A percentile compares a stretch with the other conserved stretches of the same genome.
These are phyloP conservation scores for Maniola jurtina DNA, from an alignment of 1,140 invertebrate genomes.

Conservation along the genomic window DNA sequence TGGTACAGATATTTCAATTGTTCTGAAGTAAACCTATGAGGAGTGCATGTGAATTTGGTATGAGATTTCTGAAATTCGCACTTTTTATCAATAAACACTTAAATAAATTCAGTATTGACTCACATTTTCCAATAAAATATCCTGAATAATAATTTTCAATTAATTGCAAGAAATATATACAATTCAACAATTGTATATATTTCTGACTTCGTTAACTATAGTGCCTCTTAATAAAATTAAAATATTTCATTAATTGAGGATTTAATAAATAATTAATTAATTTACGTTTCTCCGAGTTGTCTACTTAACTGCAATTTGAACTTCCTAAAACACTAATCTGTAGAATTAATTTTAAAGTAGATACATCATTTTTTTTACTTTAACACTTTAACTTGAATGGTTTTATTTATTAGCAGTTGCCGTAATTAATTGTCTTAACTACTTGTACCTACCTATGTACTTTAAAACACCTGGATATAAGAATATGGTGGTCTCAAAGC, in stretches of 20 bases:
- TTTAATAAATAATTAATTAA: no score
- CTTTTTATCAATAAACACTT: slow-evolving; percentile 5
- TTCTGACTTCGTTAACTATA: background rate
- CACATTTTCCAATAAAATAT: background rate
- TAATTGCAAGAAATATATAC: background rate
- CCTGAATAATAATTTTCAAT: background rate
- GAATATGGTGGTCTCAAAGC: no score
- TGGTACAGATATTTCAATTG: slow-evolving; percentile 49
- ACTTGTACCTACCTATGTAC: no score
- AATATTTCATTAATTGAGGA: background rate
- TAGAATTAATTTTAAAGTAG: no score
- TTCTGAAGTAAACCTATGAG: slow-evolving; percentile 28
- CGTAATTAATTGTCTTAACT: no score
- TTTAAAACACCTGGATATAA: background rate
- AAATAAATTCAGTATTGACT: slow-evolving; percentile 4
- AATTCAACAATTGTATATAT: no score
- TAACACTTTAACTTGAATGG: background rate
- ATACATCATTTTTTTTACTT: no score
- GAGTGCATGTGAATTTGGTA: slow-evolving; percentile 21
- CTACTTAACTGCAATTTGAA: no score
- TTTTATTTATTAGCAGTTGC: no score
- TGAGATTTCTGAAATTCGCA: slow-evolving; percentile 4
- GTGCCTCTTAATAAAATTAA: background rate
- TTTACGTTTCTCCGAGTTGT: no score
- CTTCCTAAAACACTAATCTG: no score